Percentiles rank a stretch among this genome's conserved stretches.
phyloP scores from a whole-genome alignment of 2,113 vertebrate species.

The Danio rerio region DNA sequence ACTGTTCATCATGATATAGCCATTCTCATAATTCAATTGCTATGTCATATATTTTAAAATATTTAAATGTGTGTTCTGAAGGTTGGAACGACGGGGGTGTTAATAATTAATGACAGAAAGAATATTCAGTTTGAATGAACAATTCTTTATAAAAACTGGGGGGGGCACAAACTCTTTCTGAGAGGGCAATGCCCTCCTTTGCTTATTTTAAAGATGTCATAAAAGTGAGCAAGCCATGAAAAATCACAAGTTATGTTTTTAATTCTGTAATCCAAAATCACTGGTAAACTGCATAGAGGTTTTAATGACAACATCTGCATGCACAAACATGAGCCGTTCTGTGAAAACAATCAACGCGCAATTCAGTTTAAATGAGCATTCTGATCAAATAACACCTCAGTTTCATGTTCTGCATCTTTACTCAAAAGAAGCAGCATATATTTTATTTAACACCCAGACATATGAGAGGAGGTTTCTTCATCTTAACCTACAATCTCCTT shows the following conservation, averaged over 20 bases:
- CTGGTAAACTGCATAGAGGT: slow-evolving; percentile 9
- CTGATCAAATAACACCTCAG: neutral
- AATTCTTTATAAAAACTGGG: too few species aligned
- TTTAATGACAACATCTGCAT: slow-evolving; percentile 16
- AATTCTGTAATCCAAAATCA: slow-evolving; percentile 2
- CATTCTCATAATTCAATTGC: too few species aligned
- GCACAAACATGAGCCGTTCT: slow-evolving; percentile 6
- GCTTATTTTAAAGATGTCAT: too few species aligned
- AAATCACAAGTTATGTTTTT: neutral
- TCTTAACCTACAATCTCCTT: neutral
- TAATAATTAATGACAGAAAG: too few species aligned
- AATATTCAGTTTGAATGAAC: too few species aligned
- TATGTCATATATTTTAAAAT: too few species aligned
- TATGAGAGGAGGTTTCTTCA: neutral
- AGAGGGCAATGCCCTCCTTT: too few species aligned
- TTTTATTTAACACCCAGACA: neutral
- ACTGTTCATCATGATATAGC: too few species aligned
- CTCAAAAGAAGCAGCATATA: neutral
- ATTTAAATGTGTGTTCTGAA: too few species aligned
- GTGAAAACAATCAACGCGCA: neutral
- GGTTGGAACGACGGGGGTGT: too few species aligned
- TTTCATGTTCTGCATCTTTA: neutral
- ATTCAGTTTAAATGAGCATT: neutral
- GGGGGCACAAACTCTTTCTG: too few species aligned
- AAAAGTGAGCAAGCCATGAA: neutral